Percentiles rank a stretch among this genome's conserved stretches.
Evolutionary conservation across 2,888 invertebrate genomes (phyloP).

Genomic region (Tenthredo amoena): DNA sequence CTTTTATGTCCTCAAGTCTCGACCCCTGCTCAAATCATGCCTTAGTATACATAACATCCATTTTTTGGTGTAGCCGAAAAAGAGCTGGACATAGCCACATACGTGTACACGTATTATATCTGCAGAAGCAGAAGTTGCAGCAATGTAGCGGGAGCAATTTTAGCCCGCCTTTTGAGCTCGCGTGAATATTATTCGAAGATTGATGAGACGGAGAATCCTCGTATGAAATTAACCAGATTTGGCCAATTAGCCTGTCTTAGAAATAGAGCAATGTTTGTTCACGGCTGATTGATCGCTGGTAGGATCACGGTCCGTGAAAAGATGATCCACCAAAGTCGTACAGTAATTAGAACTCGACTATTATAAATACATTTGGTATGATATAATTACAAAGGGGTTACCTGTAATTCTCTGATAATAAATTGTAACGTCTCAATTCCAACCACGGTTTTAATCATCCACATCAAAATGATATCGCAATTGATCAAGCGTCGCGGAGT

Average conservation of each 20-base stretch:
- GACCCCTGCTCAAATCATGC: not conserved
- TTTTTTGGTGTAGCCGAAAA: not conserved
- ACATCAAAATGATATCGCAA: not conserved
- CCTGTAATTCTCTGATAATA: constrained; percentile 66
- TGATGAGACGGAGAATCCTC: constrained; percentile 38
- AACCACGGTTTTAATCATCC: not conserved
- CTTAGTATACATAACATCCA: not conserved
- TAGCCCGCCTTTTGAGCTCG: not conserved
- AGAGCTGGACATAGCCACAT: not conserved
- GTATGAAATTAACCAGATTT: constrained; percentile 50
- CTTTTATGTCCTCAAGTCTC: not conserved
- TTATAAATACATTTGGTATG: constrained; percentile 63
- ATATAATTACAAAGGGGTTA: constrained; percentile 59
- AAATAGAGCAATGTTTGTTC: constrained; percentile 52
- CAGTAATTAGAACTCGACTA: constrained; percentile 56
- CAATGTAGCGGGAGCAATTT: not conserved
- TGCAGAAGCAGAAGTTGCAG: constrained; percentile 14
- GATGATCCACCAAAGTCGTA: constrained; percentile 4
- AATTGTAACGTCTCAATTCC: constrained; percentile 75
- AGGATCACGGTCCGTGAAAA: constrained; percentile 28
- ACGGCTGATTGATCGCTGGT: constrained; percentile 28
- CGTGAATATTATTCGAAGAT: constrained; percentile 47
- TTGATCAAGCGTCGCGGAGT: not conserved
- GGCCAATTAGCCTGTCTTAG: constrained; percentile 49
- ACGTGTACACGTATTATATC: not conserved